These are phyloP conservation scores for Monopterus albus DNA, from an alignment of 2,113 vertebrate species.

Conservation along the genomic window DNA sequence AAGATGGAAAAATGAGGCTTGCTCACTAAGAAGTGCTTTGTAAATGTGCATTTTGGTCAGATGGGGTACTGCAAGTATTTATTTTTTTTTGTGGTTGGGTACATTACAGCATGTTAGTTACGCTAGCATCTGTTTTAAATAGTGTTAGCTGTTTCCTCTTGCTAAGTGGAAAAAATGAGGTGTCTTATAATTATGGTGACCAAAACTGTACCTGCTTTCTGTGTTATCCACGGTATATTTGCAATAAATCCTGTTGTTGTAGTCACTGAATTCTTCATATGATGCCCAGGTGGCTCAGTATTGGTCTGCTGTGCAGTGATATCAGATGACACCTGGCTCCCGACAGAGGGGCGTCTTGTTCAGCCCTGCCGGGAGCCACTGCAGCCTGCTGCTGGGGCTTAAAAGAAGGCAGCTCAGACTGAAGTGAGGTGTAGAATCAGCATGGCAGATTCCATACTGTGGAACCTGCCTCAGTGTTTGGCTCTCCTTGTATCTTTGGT, in stretches of 20 bases:
- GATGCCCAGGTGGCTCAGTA: constrained; percentile 18
- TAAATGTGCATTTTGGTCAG: too few species aligned
- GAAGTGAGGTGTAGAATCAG: constrained; percentile 39
- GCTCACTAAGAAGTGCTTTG: too few species aligned
- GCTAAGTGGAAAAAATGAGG: too few species aligned
- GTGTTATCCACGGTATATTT: neutral
- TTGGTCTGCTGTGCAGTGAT: neutral
- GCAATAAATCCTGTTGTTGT: neutral
- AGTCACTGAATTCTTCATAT: neutral
- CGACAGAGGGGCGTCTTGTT: constrained; percentile 39
- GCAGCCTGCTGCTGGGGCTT: constrained; percentile 15
- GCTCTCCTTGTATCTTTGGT: constrained; percentile 29
- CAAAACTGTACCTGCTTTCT: too few species aligned
- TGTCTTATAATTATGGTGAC: too few species aligned
- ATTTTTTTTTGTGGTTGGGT: too few species aligned
- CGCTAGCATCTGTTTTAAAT: too few species aligned
- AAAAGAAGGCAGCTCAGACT: constrained; percentile 18
- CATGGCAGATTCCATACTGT: constrained; percentile 14
- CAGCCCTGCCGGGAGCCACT: constrained; percentile 15
- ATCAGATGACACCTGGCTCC: constrained; percentile 36
- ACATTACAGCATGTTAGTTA: too few species aligned
- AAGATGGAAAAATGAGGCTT: neutral
- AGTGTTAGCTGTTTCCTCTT: too few species aligned
- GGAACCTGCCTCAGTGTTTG: constrained; percentile 31
- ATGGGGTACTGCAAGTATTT: too few species aligned